Percentiles rank a stretch among this genome's conserved stretches.
phyloP scores from a whole-genome alignment of 1,140 invertebrate species.

The Euura saliciscinereae region DNA sequence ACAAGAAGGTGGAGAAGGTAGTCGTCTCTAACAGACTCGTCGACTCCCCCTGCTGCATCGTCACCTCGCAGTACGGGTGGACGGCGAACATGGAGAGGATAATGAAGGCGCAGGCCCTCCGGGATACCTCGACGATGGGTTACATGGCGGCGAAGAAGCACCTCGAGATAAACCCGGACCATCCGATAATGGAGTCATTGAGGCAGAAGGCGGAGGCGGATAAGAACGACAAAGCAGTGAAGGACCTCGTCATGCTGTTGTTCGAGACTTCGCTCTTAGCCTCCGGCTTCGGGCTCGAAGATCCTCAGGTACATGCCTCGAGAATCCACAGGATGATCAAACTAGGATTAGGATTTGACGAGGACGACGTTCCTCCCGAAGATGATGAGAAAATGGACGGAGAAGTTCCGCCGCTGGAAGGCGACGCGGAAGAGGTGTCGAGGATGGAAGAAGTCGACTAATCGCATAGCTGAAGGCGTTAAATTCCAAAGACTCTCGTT shows the following conservation, averaged over 20 bases:
- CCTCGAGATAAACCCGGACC: conserved; percentile 97
- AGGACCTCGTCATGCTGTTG: conserved; percentile 91
- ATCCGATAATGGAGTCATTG: conserved; percentile 91
- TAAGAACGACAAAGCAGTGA: conserved; percentile 97
- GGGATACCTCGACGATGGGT: conserved; percentile 96
- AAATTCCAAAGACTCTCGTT: neutral
- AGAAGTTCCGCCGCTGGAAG: conserved; percentile 78
- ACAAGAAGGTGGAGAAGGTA: conserved; percentile 98
- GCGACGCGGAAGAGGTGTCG: conserved; percentile 90
- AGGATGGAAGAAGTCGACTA: conserved; percentile 99
- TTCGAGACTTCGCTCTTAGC: conserved; percentile 91
- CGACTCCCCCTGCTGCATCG: conserved; percentile 97
- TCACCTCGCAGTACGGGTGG: conserved; percentile 99
- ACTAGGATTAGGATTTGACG: conserved; percentile 93
- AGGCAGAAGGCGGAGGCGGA: conserved; percentile 91
- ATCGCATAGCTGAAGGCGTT: conserved; percentile 36
- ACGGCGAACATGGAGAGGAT: conserved; percentile 99
- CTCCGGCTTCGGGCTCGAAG: conserved; percentile 90
- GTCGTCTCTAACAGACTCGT: conserved; percentile 93
- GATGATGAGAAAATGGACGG: conserved; percentile 68
- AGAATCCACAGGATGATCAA: conserved; percentile 95
- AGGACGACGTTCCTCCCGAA: conserved; percentile 78
- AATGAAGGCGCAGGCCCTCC: conserved; percentile 97
- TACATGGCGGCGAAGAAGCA: conserved; percentile 99
- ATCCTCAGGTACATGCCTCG: conserved; percentile 83